phyloP scores from a whole-genome alignment of 2,113 vertebrate genomes.

The Procavia capensis region DNA sequence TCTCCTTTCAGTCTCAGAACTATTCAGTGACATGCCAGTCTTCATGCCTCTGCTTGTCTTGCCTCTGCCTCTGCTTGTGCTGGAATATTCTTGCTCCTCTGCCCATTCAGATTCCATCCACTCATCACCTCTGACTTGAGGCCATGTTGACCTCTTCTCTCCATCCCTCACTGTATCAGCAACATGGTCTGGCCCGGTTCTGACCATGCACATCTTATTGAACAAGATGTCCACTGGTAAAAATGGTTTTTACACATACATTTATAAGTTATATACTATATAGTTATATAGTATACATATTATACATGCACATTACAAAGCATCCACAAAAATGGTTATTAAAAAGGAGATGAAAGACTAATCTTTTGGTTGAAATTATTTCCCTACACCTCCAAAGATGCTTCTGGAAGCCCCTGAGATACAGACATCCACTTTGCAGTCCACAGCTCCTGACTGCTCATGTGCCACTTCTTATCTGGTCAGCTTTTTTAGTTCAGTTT shows the following conservation, averaged over 20 bases:
- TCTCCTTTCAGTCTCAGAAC: background rate
- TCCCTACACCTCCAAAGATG: background rate
- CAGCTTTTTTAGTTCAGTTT: background rate
- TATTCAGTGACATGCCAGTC: background rate
- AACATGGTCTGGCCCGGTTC: background rate
- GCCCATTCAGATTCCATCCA: no score
- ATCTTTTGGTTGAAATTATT: background rate
- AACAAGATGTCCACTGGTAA: background rate
- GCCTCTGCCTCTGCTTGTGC: background rate
- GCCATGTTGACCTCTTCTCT: background rate
- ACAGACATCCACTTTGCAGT: no score
- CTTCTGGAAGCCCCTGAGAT: background rate
- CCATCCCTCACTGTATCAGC: background rate
- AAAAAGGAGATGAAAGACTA: background rate
- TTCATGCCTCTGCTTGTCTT: background rate
- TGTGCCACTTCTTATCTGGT: background rate
- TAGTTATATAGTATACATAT: no score
- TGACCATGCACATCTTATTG: background rate
- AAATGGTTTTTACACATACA: fast-evolving
- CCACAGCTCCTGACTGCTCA: fast-evolving
- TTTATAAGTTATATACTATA: no score
- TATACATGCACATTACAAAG: background rate
- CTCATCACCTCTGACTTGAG: background rate
- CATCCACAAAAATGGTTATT: background rate
- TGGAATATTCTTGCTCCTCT: background rate